Percentiles rank a stretch among this genome's conserved stretches.
Conservation (phyloP, 2,113 vertebrate species). For the Nycticorax nycticorax region DNA sequence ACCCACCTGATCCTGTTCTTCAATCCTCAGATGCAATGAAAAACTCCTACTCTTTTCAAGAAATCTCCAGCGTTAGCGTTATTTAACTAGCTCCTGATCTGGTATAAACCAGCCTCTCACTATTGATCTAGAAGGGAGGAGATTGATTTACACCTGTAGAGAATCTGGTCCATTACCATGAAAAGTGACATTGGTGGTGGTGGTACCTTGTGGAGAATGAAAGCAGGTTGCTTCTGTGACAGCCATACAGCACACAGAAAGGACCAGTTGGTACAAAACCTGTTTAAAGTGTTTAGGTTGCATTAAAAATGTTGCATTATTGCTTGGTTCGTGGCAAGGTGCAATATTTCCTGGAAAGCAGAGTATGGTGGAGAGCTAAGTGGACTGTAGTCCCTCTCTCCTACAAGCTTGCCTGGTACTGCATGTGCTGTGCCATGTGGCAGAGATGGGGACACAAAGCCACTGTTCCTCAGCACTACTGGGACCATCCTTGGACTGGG, state of each 20-base stretch:
- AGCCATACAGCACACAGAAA: background rate
- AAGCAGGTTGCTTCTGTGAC: background rate
- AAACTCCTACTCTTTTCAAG: background rate
- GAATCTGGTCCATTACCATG: background rate
- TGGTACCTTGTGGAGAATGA: background rate
- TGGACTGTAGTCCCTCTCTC: fast-evolving
- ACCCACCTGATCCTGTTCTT: background rate
- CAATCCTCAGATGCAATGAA: background rate
- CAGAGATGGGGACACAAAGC: fast-evolving
- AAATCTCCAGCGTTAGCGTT: background rate
- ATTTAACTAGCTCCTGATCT: background rate
- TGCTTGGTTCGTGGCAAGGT: background rate
- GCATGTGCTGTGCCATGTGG: background rate
- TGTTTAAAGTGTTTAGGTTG: background rate
- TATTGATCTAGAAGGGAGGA: background rate
- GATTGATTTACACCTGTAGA: background rate
- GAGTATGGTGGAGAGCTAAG: background rate
- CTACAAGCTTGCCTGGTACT: background rate
- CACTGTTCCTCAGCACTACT: fast-evolving
- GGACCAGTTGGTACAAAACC: background rate
- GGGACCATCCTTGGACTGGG: background rate
- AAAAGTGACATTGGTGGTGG: background rate
- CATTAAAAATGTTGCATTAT: background rate
- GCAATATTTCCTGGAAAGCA: background rate
- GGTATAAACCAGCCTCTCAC: background rate